Evolutionary conservation across 2,113 vertebrate genomes (phyloP).

Genomic region (Poecilia latipinna): DNA sequence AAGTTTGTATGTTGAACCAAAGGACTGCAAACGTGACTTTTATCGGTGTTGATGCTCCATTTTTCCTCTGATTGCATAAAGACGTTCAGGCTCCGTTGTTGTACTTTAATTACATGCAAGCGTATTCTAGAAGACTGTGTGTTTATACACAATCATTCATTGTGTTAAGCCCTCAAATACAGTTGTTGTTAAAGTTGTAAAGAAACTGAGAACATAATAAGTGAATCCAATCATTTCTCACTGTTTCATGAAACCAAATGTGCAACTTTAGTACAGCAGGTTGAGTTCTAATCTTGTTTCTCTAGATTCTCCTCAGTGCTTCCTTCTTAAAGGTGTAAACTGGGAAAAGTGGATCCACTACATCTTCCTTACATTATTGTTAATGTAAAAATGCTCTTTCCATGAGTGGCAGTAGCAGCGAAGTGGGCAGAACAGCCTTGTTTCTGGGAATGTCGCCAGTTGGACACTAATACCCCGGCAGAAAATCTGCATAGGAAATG

Average conservation of each 20-base stretch:
- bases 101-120: slow-evolving; percentile 2
- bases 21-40: background rate
- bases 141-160: background rate
- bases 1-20: background rate
- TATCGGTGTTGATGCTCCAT: background rate
- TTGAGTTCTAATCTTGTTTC: slow-evolving; percentile 44
- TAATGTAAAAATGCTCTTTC: slow-evolving; percentile 26
- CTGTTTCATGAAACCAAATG: slow-evolving; percentile 17
- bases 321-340: slow-evolving; percentile 25
- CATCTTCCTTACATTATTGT: slow-evolving; percentile 33
- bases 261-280: slow-evolving; percentile 56
- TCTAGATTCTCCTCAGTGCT: background rate
- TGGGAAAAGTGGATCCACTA: slow-evolving; percentile 33
- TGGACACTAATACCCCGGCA: slow-evolving; percentile 29
- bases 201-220: slow-evolving; percentile 57
- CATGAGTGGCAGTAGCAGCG: slow-evolving; percentile 30
- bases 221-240: slow-evolving; percentile 57
- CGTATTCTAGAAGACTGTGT: too few species aligned
- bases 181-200: slow-evolving; percentile 55
- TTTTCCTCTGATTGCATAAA: background rate
- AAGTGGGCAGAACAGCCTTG: slow-evolving; percentile 28
- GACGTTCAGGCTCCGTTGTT: background rate
- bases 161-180: slow-evolving; percentile 41
- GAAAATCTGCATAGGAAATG: slow-evolving; percentile 27
- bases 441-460: slow-evolving; percentile 40